Evolutionary conservation across 2,113 vertebrate species (phyloP).

Genomic region (Ceyx margarethae): DNA sequence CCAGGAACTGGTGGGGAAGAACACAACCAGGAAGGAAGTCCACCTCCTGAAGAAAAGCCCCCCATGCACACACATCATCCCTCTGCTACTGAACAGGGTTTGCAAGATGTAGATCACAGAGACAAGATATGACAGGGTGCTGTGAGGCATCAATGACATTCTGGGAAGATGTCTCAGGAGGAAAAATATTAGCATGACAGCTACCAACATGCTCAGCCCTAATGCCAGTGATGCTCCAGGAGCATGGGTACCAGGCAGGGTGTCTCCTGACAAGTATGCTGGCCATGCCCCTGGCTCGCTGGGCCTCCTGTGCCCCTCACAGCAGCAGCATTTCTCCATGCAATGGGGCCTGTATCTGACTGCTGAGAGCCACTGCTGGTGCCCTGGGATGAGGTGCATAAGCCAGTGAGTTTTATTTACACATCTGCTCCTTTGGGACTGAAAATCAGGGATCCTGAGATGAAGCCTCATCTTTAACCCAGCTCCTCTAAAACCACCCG

Average conservation of each 20-base stretch:
- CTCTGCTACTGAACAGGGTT: neutral
- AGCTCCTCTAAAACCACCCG: neutral
- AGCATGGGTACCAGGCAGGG: neutral
- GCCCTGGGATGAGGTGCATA: neutral
- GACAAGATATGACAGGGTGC: neutral
- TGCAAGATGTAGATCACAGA: neutral
- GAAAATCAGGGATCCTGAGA: neutral
- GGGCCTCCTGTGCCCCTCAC: neutral
- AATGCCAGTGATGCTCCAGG: neutral
- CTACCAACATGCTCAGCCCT: neutral
- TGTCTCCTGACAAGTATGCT: neutral
- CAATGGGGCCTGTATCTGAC: rapidly evolving
- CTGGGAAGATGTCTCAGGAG: neutral
- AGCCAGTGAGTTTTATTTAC: neutral
- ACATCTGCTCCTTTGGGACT: neutral
- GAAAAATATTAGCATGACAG: neutral
- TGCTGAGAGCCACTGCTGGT: neutral
- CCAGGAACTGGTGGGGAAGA: neutral
- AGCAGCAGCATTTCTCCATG: neutral
- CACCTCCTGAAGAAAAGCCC: neutral
- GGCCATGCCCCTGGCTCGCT: neutral
- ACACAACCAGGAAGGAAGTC: neutral
- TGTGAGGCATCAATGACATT: neutral
- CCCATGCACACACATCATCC: neutral
- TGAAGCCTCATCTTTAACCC: neutral